Evolutionary conservation across 2,113 vertebrate genomes (phyloP), one percentile per base, ranked within the genome.

Genomic region (Corythoichthys haematopterus): DNA sequence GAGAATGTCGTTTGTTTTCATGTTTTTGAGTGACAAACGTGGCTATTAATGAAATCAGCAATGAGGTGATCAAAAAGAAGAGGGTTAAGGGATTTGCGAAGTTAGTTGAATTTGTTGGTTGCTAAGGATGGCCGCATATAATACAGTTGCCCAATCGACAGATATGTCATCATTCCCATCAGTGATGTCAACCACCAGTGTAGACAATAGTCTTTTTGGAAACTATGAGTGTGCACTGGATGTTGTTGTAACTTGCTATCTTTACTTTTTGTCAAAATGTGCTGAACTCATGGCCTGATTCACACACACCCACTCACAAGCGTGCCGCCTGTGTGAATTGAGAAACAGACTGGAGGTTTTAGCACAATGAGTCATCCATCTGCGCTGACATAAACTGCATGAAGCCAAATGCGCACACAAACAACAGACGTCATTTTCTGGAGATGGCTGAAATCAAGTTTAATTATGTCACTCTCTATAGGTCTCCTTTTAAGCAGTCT

Each of bases 181-280:
- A 60, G n/a, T 81, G 77, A 82, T 76, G 75, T 85, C 80, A 33
- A 56, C 15, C 40, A 46, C 15, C 40, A 46, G 14, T 58, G 20
- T 53, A 46, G 64, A 81, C 74, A 51, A 66, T 73, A 13, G 40
- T 66, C 45, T 28, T 59, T 46, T 65, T 35, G 36, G 37, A 65
- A 56, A 72, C 13, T 66, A 59, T 74, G 15, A 28, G 63, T 58
- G 35, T 47, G 14, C 20, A 20, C 33, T n/a, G 43, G 50, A 66
- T 16, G 71, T 45, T 81, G 64, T 71, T 70, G 71, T 75, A 75
- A 80, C 57, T 69, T 74, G 71, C 74, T 71, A 79, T 53, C 58
- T 4, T 43, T 15, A 3, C 33, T 72, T 65, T 72, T 50, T 51
- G 43, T 53, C 3, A 38, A 1, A 46, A 65, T 58, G 72, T 76